These are phyloP conservation scores for Pelecanus crispus DNA, from an alignment of 2,113 vertebrate species.

Conservation along the genomic window DNA sequence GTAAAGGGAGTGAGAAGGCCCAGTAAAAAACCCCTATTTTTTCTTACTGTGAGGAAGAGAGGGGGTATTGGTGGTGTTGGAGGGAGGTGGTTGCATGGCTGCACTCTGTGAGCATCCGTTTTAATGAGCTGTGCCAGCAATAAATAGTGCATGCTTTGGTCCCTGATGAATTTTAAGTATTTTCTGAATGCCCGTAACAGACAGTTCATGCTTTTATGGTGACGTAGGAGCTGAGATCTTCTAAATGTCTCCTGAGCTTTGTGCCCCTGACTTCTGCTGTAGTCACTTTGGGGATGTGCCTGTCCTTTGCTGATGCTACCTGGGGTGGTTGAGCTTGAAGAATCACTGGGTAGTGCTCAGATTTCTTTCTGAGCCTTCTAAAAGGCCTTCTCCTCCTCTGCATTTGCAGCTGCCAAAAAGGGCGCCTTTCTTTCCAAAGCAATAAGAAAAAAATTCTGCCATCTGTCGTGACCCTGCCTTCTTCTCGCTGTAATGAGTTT, in stretches of 20 bases:
- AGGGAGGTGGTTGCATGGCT: fast-evolving
- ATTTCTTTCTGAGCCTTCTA: background rate
- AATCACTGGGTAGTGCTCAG: background rate
- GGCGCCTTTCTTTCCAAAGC: background rate
- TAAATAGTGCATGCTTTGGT: background rate
- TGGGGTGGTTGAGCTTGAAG: background rate
- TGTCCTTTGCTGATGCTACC: background rate
- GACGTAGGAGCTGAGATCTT: background rate
- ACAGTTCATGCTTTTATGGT: background rate
- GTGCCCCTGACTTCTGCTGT: background rate
- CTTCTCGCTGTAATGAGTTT: background rate
- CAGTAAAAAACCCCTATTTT: background rate
- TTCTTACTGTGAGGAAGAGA: background rate
- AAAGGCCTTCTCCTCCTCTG: background rate
- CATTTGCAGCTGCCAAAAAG: background rate
- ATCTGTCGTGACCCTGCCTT: fast-evolving
- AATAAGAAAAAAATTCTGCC: background rate
- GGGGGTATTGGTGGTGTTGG: background rate
- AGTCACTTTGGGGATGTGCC: background rate
- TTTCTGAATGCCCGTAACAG: background rate
- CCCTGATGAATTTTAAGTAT: background rate
- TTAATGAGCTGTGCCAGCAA: background rate
- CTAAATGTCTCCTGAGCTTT: background rate
- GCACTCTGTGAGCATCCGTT: background rate
- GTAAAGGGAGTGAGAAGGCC: background rate